Evolutionary conservation across 2,888 invertebrate species (phyloP).

Genomic region (Spisula subtruncata): DNA sequence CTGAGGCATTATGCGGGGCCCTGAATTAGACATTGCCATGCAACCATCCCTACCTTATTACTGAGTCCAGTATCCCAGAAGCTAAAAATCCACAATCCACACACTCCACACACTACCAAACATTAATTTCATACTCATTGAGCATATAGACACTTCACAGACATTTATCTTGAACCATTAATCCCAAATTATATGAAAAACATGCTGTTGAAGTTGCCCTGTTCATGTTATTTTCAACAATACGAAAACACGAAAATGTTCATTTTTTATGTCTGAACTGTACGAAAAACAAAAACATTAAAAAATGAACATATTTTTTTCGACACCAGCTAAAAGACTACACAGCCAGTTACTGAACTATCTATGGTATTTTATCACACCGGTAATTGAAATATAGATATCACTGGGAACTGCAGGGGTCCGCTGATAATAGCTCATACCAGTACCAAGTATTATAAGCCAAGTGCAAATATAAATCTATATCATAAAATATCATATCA

Average conservation of each 20-base stretch:
- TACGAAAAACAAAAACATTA: neutral
- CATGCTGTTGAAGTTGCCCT: too few relatives aligned
- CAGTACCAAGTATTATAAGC: neutral
- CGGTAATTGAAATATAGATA: conserved; percentile 24
- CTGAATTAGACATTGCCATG: too few relatives aligned
- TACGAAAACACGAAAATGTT: too few relatives aligned
- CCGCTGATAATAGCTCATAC: neutral
- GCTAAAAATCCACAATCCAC: neutral
- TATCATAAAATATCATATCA: conserved; percentile 24
- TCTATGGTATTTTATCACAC: neutral
- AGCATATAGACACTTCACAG: neutral
- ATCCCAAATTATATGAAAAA: neutral
- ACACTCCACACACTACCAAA: neutral
- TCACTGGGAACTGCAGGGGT: conserved; percentile 20
- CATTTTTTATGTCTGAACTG: neutral
- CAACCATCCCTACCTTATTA: neutral
- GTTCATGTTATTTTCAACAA: too few relatives aligned
- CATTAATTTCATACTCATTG: neutral
- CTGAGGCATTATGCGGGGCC: too few relatives aligned
- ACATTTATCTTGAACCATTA: neutral
- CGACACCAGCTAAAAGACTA: neutral
- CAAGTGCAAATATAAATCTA: neutral
- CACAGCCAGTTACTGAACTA: neutral
- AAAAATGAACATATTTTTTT: conserved; percentile 9
- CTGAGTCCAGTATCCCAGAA: neutral